These are phyloP conservation scores for Apodemus speciosus DNA, from an alignment of 2,113 vertebrate genomes.

Conservation along the genomic window DNA sequence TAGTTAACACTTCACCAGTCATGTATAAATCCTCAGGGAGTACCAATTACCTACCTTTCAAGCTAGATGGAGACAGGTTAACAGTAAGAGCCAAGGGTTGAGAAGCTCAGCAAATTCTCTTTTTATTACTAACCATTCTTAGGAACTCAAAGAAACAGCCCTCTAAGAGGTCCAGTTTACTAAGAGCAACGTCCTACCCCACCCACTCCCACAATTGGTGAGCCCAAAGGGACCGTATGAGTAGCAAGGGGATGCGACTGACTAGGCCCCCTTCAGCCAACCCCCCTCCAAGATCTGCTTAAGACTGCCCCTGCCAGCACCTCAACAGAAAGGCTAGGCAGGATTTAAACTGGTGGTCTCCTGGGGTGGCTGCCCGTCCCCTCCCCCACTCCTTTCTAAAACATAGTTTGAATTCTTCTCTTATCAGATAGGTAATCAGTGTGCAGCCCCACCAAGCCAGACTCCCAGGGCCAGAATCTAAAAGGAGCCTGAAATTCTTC, in stretches of 20 bases:
- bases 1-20: constrained; percentile 23
- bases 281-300: neutral
- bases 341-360: constrained; percentile 83
- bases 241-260: neutral
- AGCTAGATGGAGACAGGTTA: neutral
- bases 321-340: neutral
- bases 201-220: neutral
- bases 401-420: constrained; percentile 89
- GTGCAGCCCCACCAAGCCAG: constrained; percentile 85
- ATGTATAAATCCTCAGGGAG: constrained; percentile 24
- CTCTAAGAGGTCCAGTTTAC: neutral
- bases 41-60: constrained; percentile 45
- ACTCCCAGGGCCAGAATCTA: constrained; percentile 85
- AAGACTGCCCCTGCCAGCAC: neutral
- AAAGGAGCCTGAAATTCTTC: constrained; percentile 85
- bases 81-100: neutral
- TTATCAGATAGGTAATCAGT: constrained; percentile 91
- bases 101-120: neutral
- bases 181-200: neutral
- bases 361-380: constrained; percentile 71
- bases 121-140: constrained; percentile 25
- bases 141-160: neutral
- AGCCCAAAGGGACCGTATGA: neutral
- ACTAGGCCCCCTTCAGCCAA: neutral
- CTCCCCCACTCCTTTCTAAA: constrained; percentile 82